These are phyloP conservation scores for Aphidius gifuensis DNA, from an alignment of 1,140 invertebrate species.

Conservation along the genomic window DNA sequence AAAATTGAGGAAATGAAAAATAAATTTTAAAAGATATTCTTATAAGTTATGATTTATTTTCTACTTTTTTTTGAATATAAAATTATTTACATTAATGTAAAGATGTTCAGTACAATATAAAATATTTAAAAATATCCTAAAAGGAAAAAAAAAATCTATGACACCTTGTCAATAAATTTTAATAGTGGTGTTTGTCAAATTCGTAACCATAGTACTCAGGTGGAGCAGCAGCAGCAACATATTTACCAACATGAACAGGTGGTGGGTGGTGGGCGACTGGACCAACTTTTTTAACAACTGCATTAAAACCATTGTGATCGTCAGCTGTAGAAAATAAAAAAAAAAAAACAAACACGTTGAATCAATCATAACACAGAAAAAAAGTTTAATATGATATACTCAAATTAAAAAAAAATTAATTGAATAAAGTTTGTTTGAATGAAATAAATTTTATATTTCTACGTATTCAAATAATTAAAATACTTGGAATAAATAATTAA, in stretches of 20 bases:
- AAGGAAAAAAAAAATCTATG: not conserved
- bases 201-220: conserved; percentile 51
- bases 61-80: not conserved
- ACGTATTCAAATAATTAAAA: too few species aligned
- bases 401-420: too few species aligned
- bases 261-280: conserved; percentile 47
- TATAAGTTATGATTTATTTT: not conserved
- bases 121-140: conserved; percentile 1
- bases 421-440: too few species aligned
- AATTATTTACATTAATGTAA: not conserved
- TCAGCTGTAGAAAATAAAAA: conserved; percentile 40
- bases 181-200: conserved; percentile 45
- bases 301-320: conserved; percentile 57
- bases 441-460: too few species aligned
- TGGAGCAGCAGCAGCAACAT: conserved; percentile 34
- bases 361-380: too few species aligned
- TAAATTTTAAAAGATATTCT: too few species aligned
- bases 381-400: too few species aligned
- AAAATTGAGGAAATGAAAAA: not conserved
- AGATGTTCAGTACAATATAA: not conserved
- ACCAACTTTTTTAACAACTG: conserved; percentile 55
- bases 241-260: conserved; percentile 43
- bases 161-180: not conserved
- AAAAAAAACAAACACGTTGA: too few species aligned
- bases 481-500: too few species aligned